phyloP scores from a whole-genome alignment of 1,140 invertebrate genomes.

The Globodera ellingtonae region DNA sequence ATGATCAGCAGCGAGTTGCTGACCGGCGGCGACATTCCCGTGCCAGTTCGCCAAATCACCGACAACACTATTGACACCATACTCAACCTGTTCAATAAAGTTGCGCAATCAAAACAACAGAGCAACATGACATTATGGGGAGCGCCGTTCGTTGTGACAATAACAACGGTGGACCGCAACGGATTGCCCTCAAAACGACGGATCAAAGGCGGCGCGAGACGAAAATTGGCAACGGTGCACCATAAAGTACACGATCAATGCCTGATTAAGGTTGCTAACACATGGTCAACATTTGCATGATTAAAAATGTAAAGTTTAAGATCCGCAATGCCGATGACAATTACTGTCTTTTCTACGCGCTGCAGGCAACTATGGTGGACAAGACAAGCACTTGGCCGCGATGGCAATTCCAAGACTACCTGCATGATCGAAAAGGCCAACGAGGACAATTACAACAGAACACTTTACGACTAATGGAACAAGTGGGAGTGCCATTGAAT shows the following conservation, averaged over 20 bases:
- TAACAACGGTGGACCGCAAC: too few species aligned
- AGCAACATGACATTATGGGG: neutral
- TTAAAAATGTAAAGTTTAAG: too few species aligned
- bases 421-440: too few species aligned
- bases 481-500: neutral
- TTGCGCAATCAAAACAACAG: neutral
- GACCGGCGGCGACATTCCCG: neutral
- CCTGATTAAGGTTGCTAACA: neutral
- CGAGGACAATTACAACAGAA: too few species aligned
- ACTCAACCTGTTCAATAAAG: neutral
- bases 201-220: neutral
- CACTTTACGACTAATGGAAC: too few species aligned
- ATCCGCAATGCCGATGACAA: neutral
- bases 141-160: too few species aligned
- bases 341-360: neutral
- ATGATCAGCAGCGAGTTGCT: neutral
- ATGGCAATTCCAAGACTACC: too few species aligned
- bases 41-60: neutral
- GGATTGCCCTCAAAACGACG: too few species aligned
- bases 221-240: neutral
- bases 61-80: neutral
- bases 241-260: conserved; percentile 1
- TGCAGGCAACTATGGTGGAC: neutral
- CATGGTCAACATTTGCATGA: too few species aligned
- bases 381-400: neutral